These are phyloP conservation scores for Brevimyrus niger DNA, from an alignment of 2,113 vertebrate genomes.

Conservation along the genomic window DNA sequence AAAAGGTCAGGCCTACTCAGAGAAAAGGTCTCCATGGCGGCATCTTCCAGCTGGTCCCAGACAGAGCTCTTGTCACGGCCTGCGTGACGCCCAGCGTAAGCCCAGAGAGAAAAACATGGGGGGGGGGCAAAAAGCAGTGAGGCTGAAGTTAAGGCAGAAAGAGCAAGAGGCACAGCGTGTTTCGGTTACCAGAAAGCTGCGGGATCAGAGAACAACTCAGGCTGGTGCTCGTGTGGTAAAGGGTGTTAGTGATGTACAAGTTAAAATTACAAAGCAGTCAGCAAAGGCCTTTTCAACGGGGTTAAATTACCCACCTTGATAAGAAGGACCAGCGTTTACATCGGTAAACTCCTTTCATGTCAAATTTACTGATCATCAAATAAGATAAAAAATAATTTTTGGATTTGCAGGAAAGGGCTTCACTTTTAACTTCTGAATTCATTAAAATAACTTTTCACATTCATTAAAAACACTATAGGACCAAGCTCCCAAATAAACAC, in stretches of 20 bases:
- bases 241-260: not conserved
- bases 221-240: not conserved
- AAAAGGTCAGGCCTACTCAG: constrained; percentile 77
- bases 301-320: not conserved
- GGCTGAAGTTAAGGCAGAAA: constrained; percentile 7
- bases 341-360: not conserved
- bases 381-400: not conserved
- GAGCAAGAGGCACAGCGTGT: not conserved
- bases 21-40: constrained; percentile 99
- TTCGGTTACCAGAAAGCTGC: not conserved
- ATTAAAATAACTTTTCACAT: not conserved
- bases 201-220: not conserved
- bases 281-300: not conserved
- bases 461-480: not conserved
- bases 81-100: constrained; percentile 62
- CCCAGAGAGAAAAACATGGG: constrained; percentile 27
- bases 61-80: constrained; percentile 99
- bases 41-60: constrained; percentile 99
- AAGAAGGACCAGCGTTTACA: no score
- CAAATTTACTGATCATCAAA: not conserved
- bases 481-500: not conserved
- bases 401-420: not conserved
- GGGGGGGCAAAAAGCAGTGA: constrained; percentile 23
- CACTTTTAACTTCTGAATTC: not conserved
- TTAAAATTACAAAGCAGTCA: not conserved